Evolutionary conservation across 2,113 vertebrate species (phyloP).

Genomic region (Struthidea cinerea): DNA sequence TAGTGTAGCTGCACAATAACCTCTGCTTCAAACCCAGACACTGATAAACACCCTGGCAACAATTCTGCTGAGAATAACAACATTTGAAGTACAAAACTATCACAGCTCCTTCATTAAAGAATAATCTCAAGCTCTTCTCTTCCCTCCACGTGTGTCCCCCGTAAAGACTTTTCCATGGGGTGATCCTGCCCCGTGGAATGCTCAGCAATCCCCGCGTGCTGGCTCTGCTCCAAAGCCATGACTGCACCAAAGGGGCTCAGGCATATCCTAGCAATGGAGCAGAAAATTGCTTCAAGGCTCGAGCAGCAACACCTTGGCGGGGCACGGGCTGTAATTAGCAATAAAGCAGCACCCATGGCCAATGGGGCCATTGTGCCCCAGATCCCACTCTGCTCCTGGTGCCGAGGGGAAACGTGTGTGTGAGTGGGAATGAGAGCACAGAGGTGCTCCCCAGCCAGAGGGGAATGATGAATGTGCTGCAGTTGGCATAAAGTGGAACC

Average conservation of each 20-base stretch:
- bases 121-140: background rate
- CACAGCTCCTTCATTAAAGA: background rate
- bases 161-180: background rate
- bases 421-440: background rate
- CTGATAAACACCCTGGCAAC: background rate
- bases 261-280: slow-evolving; percentile 45
- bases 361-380: slow-evolving; percentile 20
- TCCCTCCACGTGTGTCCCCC: background rate
- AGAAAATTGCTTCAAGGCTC: slow-evolving; percentile 67
- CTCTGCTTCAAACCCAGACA: background rate
- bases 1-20: background rate
- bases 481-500: slow-evolving; percentile 51
- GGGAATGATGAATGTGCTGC: slow-evolving; percentile 43
- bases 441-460: slow-evolving; percentile 9
- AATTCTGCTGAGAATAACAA: background rate
- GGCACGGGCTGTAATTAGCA: slow-evolving; percentile 22
- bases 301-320: slow-evolving; percentile 21
- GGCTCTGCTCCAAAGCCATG: slow-evolving; percentile 24
- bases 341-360: slow-evolving; percentile 39
- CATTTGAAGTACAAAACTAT: background rate
- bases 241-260: slow-evolving; percentile 37
- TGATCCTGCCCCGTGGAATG: background rate
- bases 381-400: background rate
- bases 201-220: background rate
- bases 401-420: slow-evolving; percentile 7